Conservation (phyloP, 2,888 invertebrate genomes). For the Timema podura region DNA sequence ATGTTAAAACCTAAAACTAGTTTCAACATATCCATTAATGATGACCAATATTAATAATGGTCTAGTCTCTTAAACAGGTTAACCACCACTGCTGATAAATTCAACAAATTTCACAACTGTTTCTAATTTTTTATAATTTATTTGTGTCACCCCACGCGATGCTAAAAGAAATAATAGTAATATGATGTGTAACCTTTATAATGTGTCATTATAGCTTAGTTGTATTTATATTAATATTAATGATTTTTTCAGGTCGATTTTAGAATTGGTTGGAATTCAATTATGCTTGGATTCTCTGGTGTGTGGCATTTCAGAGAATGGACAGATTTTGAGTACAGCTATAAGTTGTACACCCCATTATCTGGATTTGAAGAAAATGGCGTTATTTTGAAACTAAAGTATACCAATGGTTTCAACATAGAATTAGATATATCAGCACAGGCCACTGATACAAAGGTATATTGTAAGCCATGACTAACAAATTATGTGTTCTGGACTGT, state of each 20-base stretch:
- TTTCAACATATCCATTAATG: no score
- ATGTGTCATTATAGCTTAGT: no score
- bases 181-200: no score
- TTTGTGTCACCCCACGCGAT: no score
- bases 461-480: not conserved
- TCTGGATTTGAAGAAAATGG: constrained; percentile 74
- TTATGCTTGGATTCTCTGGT: constrained; percentile 72
- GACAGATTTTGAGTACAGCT: constrained; percentile 72
- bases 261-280: constrained; percentile 68
- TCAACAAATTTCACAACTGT: no score
- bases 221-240: no score
- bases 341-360: constrained; percentile 73
- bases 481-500: not conserved
- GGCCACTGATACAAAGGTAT: constrained; percentile 63
- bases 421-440: constrained; percentile 67
- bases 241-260: constrained; percentile 58
- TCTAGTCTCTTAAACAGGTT: no score
- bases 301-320: constrained; percentile 67
- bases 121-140: no score
- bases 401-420: constrained; percentile 48
- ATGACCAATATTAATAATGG: no score
- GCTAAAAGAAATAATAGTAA: no score
- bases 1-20: no score
- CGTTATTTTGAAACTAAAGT: constrained; percentile 64
- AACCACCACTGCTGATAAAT: no score